Conservation (phyloP, 1,140 invertebrate genomes). For the Caerostris extrusa region DNA sequence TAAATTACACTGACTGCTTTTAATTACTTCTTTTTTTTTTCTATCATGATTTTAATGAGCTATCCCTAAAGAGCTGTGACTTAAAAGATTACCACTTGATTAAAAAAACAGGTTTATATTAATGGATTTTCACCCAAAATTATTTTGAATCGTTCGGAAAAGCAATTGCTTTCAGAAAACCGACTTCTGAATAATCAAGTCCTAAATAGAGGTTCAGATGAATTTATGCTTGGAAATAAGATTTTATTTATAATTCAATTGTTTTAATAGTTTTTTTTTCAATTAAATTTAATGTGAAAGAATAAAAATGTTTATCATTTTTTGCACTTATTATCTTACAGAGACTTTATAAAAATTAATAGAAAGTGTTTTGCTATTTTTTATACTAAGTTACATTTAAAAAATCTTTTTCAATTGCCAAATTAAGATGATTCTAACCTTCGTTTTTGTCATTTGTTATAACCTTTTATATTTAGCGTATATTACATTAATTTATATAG, state of each 20-base stretch:
- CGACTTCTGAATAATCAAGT: not conserved
- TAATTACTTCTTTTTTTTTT: conserved; percentile 15
- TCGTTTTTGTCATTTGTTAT: not conserved
- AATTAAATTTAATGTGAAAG: too few relatives aligned
- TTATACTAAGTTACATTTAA: too few relatives aligned
- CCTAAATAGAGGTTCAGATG: not conserved
- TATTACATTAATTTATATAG: too few relatives aligned
- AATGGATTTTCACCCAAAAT: not conserved
- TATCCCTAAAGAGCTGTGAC: not conserved
- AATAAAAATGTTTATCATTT: too few relatives aligned
- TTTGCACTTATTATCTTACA: too few relatives aligned
- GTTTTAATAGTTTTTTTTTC: too few relatives aligned
- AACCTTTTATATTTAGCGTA: too few relatives aligned
- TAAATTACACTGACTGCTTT: not conserved
- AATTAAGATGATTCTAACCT: not conserved
- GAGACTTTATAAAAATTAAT: too few relatives aligned
- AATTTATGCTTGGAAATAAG: not conserved
- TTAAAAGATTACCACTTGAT: not conserved
- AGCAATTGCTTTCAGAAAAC: not conserved
- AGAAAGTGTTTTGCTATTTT: too few relatives aligned
- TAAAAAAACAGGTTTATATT: not conserved
- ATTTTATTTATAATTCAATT: too few relatives aligned
- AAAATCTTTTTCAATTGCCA: not conserved
- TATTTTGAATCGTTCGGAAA: not conserved
- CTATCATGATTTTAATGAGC: not conserved